Conservation (phyloP, 2,797 vertebrate species). For the Myotis findleyi region DNA sequence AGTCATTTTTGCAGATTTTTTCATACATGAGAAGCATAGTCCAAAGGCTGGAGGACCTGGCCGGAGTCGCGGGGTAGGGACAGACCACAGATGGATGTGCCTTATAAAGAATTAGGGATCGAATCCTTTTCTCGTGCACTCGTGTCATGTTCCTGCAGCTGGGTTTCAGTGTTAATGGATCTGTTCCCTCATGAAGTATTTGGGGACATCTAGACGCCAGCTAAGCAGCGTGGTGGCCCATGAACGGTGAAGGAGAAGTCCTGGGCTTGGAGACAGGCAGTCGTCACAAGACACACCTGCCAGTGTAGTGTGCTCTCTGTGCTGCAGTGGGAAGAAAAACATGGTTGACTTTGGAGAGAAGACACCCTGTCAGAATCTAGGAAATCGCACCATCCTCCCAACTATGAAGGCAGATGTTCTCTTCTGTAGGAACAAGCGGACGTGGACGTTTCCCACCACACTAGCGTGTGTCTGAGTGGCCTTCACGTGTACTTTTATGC, state of each 20-base stretch:
- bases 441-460: background rate
- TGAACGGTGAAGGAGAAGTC: background rate
- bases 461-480: background rate
- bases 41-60: background rate
- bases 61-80: background rate
- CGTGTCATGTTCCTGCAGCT: background rate
- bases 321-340: background rate
- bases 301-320: background rate
- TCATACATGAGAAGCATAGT: background rate
- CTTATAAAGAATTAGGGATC: background rate
- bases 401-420: background rate
- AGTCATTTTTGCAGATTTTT: slow-evolving; percentile 63
- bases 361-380: background rate
- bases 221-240: background rate
- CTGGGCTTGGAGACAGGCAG: background rate
- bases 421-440: background rate
- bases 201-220: background rate
- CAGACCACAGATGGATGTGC: background rate
- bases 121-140: background rate
- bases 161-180: background rate
- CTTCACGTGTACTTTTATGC: background rate
- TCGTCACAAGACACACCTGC: background rate
- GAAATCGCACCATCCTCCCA: background rate
- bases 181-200: background rate
- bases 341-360: background rate